These are phyloP conservation scores for Guaruba guarouba DNA, from an alignment of 2,113 vertebrate species.

Conservation along the genomic window DNA sequence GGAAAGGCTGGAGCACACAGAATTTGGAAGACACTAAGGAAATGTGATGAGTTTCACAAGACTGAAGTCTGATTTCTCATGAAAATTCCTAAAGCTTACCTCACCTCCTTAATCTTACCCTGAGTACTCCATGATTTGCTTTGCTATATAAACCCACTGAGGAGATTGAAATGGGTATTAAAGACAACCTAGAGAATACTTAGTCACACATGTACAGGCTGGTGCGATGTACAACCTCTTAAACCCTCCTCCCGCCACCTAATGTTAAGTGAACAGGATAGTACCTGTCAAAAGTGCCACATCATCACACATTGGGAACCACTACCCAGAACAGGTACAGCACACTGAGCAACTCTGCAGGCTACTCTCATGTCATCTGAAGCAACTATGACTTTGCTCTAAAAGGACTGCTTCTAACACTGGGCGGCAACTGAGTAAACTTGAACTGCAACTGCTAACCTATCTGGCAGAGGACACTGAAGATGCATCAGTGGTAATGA, in stretches of 20 bases:
- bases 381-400: neutral
- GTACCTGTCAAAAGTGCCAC: neutral
- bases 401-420: neutral
- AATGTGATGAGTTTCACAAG: neutral
- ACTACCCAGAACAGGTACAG: neutral
- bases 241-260: neutral
- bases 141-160: neutral
- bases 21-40: neutral
- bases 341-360: neutral
- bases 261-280: neutral
- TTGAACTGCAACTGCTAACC: neutral
- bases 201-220: neutral
- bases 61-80: neutral
- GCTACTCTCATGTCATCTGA: neutral
- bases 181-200: neutral
- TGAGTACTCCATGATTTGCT: neutral
- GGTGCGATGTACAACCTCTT: neutral
- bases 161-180: neutral
- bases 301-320: rapidly evolving
- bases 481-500: neutral
- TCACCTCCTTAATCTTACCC: neutral
- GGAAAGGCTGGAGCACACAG: neutral
- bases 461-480: neutral
- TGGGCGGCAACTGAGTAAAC: neutral
- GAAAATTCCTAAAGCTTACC: neutral